Evolutionary conservation across 2,797 vertebrate species (phyloP).

Genomic region (Onychomys arenicola): DNA sequence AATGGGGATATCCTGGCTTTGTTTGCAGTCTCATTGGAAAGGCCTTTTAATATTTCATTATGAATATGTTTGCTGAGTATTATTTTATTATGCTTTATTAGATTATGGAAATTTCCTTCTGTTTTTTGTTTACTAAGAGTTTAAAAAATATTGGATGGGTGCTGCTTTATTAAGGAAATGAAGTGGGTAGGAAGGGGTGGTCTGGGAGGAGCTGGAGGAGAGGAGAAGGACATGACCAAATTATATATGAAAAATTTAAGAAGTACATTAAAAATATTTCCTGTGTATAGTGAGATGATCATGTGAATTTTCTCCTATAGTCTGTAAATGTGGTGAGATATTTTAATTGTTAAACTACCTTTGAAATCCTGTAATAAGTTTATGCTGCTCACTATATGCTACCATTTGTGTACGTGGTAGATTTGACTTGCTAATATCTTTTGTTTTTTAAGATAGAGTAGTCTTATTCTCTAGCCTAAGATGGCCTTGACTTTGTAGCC

Average conservation of each 20-base stretch:
- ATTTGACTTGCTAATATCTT: conserved; percentile 10
- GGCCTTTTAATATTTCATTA: conserved; percentile 42
- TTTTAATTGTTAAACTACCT: conserved; percentile 40
- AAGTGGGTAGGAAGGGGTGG: neutral
- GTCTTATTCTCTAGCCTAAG: neutral
- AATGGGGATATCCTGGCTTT: neutral
- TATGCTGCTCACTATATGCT: neutral
- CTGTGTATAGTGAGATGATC: neutral
- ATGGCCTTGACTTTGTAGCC: neutral
- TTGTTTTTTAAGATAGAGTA: neutral
- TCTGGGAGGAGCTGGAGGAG: neutral
- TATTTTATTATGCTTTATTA: conserved; percentile 50
- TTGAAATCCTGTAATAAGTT: conserved; percentile 42
- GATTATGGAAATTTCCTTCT: conserved; percentile 8
- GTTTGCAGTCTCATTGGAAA: neutral
- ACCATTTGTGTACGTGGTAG: neutral
- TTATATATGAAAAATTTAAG: neutral
- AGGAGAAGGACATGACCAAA: neutral
- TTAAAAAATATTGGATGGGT: neutral
- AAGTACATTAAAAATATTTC: neutral
- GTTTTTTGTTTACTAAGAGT: conserved; percentile 37
- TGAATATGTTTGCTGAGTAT: conserved; percentile 39
- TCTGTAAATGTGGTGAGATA: conserved; percentile 8
- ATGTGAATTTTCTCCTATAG: neutral
- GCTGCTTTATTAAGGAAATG: conserved; percentile 34